Conservation (phyloP, 2,113 vertebrate genomes). For the Perccottus glenii region DNA sequence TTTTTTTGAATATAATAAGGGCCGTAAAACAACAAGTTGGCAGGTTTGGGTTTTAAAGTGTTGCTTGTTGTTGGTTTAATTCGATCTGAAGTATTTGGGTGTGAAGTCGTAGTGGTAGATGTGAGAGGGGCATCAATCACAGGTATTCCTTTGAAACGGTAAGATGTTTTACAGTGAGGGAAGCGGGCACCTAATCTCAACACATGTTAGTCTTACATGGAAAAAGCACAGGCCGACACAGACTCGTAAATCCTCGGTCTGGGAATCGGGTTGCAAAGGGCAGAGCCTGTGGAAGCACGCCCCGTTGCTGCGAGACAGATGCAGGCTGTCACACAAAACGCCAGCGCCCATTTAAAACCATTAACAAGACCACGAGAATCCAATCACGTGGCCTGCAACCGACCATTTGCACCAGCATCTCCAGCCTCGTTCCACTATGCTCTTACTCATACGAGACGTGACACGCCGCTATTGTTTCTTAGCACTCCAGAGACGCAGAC, state of each 20-base stretch:
- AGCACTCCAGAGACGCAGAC: slow-evolving; percentile 8
- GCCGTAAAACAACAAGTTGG: slow-evolving; percentile 27
- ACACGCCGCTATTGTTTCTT: slow-evolving; percentile 18
- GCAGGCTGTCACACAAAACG: slow-evolving; percentile 59
- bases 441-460: slow-evolving; percentile 11
- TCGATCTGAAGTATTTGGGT: slow-evolving; percentile 8
- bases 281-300: slow-evolving; percentile 49
- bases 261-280: slow-evolving; percentile 61
- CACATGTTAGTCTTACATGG: slow-evolving; percentile 63
- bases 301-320: slow-evolving; percentile 55
- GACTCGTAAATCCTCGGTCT: slow-evolving; percentile 64
- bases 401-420: slow-evolving; percentile 17
- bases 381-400: slow-evolving; percentile 24
- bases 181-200: slow-evolving; percentile 66
- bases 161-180: slow-evolving; percentile 65
- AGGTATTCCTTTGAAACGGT: slow-evolving; percentile 65
- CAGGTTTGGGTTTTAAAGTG: slow-evolving; percentile 28
- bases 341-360: slow-evolving; percentile 70
- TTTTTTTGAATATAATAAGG: slow-evolving; percentile 39
- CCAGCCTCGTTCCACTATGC: background rate
- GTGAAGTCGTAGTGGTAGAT: background rate
- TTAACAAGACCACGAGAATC: slow-evolving; percentile 60
- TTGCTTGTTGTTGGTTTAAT: slow-evolving; percentile 16
- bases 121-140: slow-evolving; percentile 32
- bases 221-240: slow-evolving; percentile 50